A percentile compares a stretch with the other conserved stretches of the same genome.
Conservation (phyloP, 2,888 invertebrate species). For the Mactromeris polynyma region DNA sequence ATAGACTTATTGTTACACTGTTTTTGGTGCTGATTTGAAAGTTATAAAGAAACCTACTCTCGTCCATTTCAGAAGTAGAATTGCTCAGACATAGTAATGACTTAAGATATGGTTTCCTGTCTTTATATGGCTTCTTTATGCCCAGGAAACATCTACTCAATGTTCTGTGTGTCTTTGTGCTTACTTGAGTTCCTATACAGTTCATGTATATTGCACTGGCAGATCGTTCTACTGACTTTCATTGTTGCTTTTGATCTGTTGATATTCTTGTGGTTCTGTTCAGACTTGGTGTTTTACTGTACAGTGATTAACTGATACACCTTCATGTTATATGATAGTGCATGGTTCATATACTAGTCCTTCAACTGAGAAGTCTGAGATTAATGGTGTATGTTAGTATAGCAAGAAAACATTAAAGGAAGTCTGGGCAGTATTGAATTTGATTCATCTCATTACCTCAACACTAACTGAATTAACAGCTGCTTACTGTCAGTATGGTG, state of each 20-base stretch:
- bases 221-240: not conserved
- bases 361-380: too few species aligned
- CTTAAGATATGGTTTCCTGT: slow-evolving; percentile 22
- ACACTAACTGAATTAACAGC: not conserved
- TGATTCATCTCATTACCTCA: not conserved
- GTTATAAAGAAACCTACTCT: not conserved
- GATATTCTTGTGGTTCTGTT: too few species aligned
- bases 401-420: not conserved
- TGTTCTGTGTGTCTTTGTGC: not conserved
- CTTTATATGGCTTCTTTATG: not conserved
- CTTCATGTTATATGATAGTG: too few species aligned
- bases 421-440: not conserved
- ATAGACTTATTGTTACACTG: not conserved
- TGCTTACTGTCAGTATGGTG: not conserved
- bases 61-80: not conserved
- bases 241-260: too few species aligned
- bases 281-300: too few species aligned
- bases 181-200: not conserved
- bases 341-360: too few species aligned
- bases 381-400: not conserved
- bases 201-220: not conserved
- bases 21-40: not conserved
- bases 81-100: not conserved
- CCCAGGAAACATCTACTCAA: not conserved
- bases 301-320: too few species aligned